A percentile compares a stretch with the other conserved stretches of the same genome.
These are phyloP conservation scores for Alloscopus bannaensis DNA, from an alignment of 2,888 invertebrate species.

Conservation along the genomic window DNA sequence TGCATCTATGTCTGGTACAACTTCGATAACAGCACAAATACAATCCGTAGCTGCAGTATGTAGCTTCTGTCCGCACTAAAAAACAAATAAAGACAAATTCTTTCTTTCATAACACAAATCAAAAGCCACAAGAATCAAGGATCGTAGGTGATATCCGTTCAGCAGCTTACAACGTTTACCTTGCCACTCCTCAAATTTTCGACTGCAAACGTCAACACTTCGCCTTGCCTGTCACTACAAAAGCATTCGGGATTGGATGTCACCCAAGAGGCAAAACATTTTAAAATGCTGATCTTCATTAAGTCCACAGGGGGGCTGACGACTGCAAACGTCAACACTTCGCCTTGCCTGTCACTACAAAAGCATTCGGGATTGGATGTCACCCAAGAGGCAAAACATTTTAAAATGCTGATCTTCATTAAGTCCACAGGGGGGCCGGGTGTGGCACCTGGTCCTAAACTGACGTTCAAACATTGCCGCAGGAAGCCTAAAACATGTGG, in stretches of 20 bases:
- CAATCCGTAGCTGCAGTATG: constrained; percentile 95
- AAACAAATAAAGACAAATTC: constrained; percentile 2
- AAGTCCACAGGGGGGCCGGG: constrained; percentile 64
- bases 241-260: constrained; percentile 72
- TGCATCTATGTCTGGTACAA: constrained; percentile 81
- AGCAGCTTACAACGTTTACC: constrained; percentile 66
- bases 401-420: constrained; percentile 67
- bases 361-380: constrained; percentile 72
- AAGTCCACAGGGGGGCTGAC: too few relatives aligned
- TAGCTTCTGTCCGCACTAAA: constrained; percentile 76
- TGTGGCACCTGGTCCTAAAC: constrained; percentile 42
- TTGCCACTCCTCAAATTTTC: constrained; percentile 68
- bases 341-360: constrained; percentile 67
- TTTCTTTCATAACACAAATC: constrained; percentile 3
- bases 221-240: constrained; percentile 67
- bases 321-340: constrained; percentile 68
- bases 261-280: constrained; percentile 72
- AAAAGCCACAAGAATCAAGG: too few relatives aligned
- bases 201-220: constrained; percentile 68
- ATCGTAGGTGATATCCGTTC: too few relatives aligned
- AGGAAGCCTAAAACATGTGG: constrained; percentile 87
- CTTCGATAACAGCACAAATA: constrained; percentile 89
- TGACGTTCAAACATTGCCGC: constrained; percentile 64
- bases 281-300: constrained; percentile 68
- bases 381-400: constrained; percentile 72